Evolutionary conservation across 2,888 invertebrate genomes (phyloP).

Genomic region (Melanchra persicariae): DNA sequence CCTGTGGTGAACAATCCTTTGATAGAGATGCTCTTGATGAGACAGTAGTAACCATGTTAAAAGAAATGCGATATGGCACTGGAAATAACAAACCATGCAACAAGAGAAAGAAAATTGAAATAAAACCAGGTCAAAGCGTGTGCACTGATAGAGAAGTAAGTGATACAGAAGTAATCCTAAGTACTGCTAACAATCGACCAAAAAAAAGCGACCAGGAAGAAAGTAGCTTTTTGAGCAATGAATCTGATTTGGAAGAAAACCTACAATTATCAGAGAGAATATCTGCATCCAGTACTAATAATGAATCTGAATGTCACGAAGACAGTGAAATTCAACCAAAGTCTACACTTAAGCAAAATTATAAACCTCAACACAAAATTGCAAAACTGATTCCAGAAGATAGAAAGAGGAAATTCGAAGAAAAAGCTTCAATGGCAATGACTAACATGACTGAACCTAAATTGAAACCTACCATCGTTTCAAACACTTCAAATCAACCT

Average conservation of each 20-base stretch:
- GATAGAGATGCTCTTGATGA: conserved; percentile 39
- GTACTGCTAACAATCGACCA: conserved; percentile 27
- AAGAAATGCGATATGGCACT: conserved; percentile 51
- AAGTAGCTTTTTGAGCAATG: conserved; percentile 23
- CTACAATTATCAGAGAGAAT: conserved; percentile 29
- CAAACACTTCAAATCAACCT: conserved; percentile 29
- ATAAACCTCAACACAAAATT: conserved; percentile 32
- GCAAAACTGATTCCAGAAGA: conserved; percentile 36
- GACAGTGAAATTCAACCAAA: conserved; percentile 29
- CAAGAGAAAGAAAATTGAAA: conserved; percentile 46
- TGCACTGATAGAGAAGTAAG: conserved; percentile 25
- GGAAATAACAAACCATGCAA: conserved; percentile 34
- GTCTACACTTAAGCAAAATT: conserved; percentile 28
- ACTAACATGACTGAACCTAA: conserved; percentile 34
- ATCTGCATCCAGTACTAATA: conserved; percentile 29
- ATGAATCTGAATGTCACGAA: conserved; percentile 32
- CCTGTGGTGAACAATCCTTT: conserved; percentile 23
- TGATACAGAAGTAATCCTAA: conserved; percentile 21
- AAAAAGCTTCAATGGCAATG: conserved; percentile 29
- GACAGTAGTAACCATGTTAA: conserved; percentile 36
- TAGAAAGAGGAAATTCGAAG: conserved; percentile 34
- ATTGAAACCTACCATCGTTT: conserved; percentile 30
- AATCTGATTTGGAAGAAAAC: conserved; percentile 25
- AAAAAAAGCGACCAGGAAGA: conserved; percentile 30
- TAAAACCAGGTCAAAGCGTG: conserved; percentile 43